phyloP scores from a whole-genome alignment of 2,113 vertebrate species.

The Azemiops feae region DNA sequence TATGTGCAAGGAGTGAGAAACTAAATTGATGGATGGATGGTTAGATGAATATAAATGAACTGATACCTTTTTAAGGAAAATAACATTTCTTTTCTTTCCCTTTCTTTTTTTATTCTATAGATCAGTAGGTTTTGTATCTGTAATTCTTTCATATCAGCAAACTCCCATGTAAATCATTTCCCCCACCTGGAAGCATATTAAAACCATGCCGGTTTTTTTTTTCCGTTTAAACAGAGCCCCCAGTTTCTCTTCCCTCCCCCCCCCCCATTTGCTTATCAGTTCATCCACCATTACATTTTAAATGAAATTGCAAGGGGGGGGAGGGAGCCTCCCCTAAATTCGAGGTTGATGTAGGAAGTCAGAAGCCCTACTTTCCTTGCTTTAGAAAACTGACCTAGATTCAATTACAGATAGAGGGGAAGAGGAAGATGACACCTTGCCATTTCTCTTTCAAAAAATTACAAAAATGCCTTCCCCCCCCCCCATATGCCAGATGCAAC shows the following conservation, averaged over 20 bases:
- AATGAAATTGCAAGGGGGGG: constrained; percentile 90
- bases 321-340: constrained; percentile 85
- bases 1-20: constrained; percentile 78
- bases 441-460: constrained; percentile 64
- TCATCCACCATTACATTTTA: constrained; percentile 96
- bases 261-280: constrained; percentile 89
- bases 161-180: constrained; percentile 94
- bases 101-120: constrained; percentile 84
- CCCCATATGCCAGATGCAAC: not conserved
- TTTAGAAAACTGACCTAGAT: constrained; percentile 97
- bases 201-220: constrained; percentile 78
- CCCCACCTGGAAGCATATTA: constrained; percentile 89
- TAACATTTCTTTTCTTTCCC: constrained; percentile 82
- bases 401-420: constrained; percentile 97
- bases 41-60: constrained; percentile 90
- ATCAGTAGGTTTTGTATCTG: constrained; percentile 84
- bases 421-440: constrained; percentile 80
- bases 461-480: constrained; percentile 19
- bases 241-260: constrained; percentile 66
- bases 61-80: constrained; percentile 85
- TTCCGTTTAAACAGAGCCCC: constrained; percentile 82
- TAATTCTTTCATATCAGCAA: constrained; percentile 86
- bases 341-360: constrained; percentile 86
- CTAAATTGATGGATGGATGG: constrained; percentile 83
- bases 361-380: constrained; percentile 83